These are phyloP conservation scores for Apodemus sylvaticus DNA, from an alignment of 2,113 vertebrate species.

Conservation along the genomic window DNA sequence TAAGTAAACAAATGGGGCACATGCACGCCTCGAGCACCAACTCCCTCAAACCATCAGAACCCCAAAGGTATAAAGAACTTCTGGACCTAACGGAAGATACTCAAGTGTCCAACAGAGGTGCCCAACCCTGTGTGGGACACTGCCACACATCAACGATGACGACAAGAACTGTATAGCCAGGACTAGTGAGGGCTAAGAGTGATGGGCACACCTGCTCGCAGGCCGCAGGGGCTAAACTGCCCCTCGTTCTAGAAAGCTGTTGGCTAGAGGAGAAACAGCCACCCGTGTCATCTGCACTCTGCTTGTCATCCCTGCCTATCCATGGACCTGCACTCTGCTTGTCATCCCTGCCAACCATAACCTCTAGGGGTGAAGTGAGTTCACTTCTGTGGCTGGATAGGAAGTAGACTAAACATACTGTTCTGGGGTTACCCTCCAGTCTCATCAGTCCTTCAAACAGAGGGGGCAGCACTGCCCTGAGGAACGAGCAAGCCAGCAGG, in stretches of 20 bases:
- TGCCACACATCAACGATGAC: too few relatives aligned
- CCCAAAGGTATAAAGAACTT: too few relatives aligned
- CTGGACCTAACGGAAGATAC: not conserved
- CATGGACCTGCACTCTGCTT: too few relatives aligned
- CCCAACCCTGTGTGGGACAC: accelerated
- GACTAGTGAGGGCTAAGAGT: not conserved
- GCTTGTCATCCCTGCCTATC: not conserved
- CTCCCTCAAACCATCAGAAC: not conserved
- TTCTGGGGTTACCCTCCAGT: accelerated
- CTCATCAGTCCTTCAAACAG: not conserved
- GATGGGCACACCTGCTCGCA: not conserved
- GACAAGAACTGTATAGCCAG: not conserved
- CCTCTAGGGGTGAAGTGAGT: not conserved
- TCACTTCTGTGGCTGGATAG: not conserved
- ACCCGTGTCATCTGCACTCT: not conserved
- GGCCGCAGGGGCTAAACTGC: not conserved
- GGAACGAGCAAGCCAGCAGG: not conserved
- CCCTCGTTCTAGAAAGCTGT: not conserved
- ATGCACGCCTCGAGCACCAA: not conserved
- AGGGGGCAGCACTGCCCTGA: not conserved
- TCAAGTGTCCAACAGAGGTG: not conserved
- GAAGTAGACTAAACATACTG: not conserved
- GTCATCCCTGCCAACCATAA: not conserved
- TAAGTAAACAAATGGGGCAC: accelerated
- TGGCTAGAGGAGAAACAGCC: too few relatives aligned